A percentile compares a stretch with the other conserved stretches of the same genome.
phyloP scores from a whole-genome alignment of 2,797 vertebrate species.

The Cichlasoma orientale region DNA sequence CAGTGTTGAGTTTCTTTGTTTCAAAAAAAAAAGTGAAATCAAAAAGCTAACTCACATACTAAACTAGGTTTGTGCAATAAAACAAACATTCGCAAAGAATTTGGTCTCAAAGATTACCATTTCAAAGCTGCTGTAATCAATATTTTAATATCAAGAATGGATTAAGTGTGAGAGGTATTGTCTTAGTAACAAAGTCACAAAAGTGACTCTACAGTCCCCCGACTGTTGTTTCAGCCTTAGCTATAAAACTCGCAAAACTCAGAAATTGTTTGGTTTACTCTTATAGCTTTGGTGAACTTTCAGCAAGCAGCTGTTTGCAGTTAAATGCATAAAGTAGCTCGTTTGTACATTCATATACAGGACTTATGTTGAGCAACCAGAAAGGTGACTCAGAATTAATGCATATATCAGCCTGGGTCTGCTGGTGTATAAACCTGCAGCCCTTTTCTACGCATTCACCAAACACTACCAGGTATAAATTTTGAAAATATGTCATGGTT shows the following conservation, averaged over 20 bases:
- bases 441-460: background rate
- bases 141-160: slow-evolving; percentile 1
- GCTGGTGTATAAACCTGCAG: background rate
- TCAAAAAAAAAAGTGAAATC: too few species aligned
- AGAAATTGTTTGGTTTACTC: too few species aligned
- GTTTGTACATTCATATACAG: background rate
- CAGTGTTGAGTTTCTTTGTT: background rate
- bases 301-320: background rate
- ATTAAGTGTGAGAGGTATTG: background rate
- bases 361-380: background rate
- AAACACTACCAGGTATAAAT: background rate
- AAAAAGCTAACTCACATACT: background rate
- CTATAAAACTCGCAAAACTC: too few species aligned
- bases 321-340: background rate
- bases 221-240: background rate
- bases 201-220: background rate
- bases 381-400: background rate
- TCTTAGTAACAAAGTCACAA: background rate
- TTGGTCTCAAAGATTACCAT: background rate
- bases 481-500: background rate
- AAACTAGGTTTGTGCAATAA: background rate
- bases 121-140: background rate
- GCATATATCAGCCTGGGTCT: background rate
- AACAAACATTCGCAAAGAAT: background rate
- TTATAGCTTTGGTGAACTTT: background rate